These are phyloP conservation scores for Anastrepha ludens DNA, from an alignment of 1,140 invertebrate genomes.

Conservation along the genomic window DNA sequence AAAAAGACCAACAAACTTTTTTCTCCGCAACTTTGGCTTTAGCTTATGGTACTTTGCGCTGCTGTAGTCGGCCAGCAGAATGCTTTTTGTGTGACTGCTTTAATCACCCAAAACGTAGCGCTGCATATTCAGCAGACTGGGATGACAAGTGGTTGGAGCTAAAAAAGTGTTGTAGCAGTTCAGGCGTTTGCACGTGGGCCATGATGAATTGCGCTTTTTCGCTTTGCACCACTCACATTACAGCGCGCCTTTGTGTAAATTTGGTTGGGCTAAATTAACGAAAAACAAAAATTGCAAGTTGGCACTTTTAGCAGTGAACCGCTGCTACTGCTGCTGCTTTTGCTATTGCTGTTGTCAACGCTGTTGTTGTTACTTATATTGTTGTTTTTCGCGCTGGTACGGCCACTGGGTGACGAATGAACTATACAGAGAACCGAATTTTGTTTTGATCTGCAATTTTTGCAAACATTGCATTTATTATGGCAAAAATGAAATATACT, in stretches of 20 bases:
- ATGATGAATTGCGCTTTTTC: slow-evolving; percentile 35
- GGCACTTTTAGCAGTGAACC: neutral
- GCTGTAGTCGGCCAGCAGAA: neutral
- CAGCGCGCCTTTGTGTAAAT: neutral
- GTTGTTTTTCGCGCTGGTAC: too few species aligned
- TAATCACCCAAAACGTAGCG: neutral
- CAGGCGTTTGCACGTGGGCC: slow-evolving; percentile 37
- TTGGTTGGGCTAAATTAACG: neutral
- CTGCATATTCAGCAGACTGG: too few species aligned
- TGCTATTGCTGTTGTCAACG: neutral
- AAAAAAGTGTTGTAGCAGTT: slow-evolving; percentile 25
- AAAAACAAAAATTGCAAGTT: neutral
- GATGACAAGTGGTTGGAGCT: neutral
- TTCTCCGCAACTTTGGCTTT: too few species aligned
- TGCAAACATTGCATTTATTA: neutral
- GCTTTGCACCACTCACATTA: neutral
- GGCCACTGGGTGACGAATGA: neutral
- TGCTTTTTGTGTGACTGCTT: neutral
- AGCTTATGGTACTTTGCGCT: neutral
- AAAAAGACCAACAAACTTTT: too few species aligned
- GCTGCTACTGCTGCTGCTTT: neutral
- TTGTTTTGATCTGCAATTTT: neutral
- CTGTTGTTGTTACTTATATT: neutral
- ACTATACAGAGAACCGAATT: neutral
- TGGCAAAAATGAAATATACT: neutral